Evolutionary conservation across 2,888 invertebrate species (phyloP).

Genomic region (Seira sanloemensis): DNA sequence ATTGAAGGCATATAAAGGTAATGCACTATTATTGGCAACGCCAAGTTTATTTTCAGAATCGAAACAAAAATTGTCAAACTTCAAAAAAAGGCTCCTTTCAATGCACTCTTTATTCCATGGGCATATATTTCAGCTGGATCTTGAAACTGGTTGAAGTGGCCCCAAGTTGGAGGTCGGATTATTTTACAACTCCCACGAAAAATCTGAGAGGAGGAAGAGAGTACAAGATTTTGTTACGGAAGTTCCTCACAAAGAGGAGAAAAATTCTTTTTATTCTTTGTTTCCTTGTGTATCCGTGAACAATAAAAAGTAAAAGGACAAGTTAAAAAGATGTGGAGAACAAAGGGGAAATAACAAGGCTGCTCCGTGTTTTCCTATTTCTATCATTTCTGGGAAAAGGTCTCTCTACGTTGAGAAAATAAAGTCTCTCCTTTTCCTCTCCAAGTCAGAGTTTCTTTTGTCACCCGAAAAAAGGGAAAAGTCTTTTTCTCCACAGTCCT

Average conservation of each 20-base stretch:
- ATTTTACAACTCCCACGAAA: conserved; percentile 3
- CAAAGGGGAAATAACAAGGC: conserved; percentile 4
- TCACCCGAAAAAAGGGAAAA: not conserved
- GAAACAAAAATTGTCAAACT: not conserved
- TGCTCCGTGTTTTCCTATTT: not conserved
- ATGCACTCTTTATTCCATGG: too few species aligned
- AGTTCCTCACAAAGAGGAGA: not conserved
- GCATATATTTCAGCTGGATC: too few species aligned
- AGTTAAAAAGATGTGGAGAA: not conserved
- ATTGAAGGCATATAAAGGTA: not conserved
- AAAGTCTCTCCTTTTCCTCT: not conserved
- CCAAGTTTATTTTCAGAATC: not conserved
- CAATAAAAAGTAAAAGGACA: not conserved
- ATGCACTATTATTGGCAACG: not conserved
- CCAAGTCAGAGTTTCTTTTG: conserved; percentile 4
- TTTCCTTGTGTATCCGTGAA: not conserved
- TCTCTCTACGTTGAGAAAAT: not conserved
- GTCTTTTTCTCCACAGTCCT: not conserved
- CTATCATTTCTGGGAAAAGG: not conserved
- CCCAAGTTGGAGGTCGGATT: not conserved
- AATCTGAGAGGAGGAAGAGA: not conserved
- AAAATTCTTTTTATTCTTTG: not conserved
- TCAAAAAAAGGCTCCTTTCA: not conserved
- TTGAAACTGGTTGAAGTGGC: not conserved
- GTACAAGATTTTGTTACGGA: not conserved